A percentile compares a stretch with the other conserved stretches of the same genome.
Conservation (phyloP, 2,797 vertebrate genomes). For the Ceryle rudis region DNA sequence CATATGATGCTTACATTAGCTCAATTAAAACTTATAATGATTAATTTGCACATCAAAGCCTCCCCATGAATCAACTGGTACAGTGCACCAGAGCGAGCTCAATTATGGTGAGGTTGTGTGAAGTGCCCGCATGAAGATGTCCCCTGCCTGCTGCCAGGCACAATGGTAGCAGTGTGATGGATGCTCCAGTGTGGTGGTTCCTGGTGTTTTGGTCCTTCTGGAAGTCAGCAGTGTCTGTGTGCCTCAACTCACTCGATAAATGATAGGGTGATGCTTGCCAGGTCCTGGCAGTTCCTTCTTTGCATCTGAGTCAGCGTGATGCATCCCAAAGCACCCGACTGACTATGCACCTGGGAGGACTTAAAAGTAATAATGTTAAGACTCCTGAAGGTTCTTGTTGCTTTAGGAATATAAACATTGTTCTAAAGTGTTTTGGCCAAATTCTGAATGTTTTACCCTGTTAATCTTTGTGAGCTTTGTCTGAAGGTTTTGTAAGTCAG, state of each 20-base stretch:
- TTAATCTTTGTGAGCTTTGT: not conserved
- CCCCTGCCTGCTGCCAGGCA: not conserved
- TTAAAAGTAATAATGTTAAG: not conserved
- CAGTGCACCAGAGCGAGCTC: not conserved
- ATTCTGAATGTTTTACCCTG: not conserved
- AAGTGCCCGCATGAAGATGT: accelerated
- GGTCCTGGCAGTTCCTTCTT: not conserved
- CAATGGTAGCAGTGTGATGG: accelerated
- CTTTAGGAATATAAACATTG: not conserved
- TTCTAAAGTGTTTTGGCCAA: not conserved
- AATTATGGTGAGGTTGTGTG: not conserved
- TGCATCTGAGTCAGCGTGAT: accelerated
- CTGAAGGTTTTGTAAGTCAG: not conserved
- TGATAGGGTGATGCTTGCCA: too few relatives aligned
- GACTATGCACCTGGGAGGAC: accelerated
- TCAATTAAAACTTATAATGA: slow-evolving; percentile 68
- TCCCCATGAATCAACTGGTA: slow-evolving; percentile 28
- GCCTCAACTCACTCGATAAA: accelerated
- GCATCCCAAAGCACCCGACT: not conserved
- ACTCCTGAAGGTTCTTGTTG: not conserved
- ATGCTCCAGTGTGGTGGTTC: accelerated
- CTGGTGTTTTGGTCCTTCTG: not conserved
- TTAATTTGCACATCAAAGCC: slow-evolving; percentile 59
- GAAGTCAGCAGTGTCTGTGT: not conserved
- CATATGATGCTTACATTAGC: slow-evolving; percentile 63